Conservation (phyloP, 1,140 invertebrate genomes). For the Drosophila pseudoobscura region DNA sequence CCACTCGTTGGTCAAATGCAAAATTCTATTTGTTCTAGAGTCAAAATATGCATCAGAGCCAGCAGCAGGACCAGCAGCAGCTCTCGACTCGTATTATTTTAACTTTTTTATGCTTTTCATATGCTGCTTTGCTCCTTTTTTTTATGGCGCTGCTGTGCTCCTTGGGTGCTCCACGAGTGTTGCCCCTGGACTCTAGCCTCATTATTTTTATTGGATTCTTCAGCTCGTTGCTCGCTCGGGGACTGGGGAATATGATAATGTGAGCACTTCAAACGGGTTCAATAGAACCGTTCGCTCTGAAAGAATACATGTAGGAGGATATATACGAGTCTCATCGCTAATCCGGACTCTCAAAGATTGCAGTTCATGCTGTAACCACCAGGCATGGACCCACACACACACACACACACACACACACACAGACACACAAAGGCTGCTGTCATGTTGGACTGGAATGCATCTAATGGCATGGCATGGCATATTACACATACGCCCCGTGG, state of each 20-base stretch:
- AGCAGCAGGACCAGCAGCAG: constrained; percentile 24
- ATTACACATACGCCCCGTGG: constrained; percentile 79
- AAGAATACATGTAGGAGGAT: background rate
- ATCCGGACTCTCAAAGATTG: constrained; percentile 32
- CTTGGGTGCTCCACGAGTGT: constrained; percentile 10
- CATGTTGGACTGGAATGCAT: constrained; percentile 69
- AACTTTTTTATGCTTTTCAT: constrained; percentile 52
- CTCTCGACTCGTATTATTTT: constrained; percentile 75
- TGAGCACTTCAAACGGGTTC: constrained; percentile 61
- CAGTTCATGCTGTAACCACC: constrained; percentile 31
- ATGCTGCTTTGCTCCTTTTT: constrained; percentile 43
- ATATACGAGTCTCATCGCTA: constrained; percentile 25
- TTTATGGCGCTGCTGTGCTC: constrained; percentile 47
- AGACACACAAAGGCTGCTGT: constrained; percentile 41
- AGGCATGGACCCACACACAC: background rate
- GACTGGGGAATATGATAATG: constrained; percentile 68
- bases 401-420: background rate
- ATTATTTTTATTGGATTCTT: constrained; percentile 76
- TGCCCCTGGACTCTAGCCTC: constrained; percentile 40
- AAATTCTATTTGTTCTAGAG: constrained; percentile 67
- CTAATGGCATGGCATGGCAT: constrained; percentile 65
- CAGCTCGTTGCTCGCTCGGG: constrained; percentile 9
- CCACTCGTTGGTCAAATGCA: constrained; percentile 49
- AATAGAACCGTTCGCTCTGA: constrained; percentile 66
- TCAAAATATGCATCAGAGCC: constrained; percentile 67